Evolutionary conservation across 2,888 invertebrate genomes (phyloP).

Genomic region (Baronia brevicornis): DNA sequence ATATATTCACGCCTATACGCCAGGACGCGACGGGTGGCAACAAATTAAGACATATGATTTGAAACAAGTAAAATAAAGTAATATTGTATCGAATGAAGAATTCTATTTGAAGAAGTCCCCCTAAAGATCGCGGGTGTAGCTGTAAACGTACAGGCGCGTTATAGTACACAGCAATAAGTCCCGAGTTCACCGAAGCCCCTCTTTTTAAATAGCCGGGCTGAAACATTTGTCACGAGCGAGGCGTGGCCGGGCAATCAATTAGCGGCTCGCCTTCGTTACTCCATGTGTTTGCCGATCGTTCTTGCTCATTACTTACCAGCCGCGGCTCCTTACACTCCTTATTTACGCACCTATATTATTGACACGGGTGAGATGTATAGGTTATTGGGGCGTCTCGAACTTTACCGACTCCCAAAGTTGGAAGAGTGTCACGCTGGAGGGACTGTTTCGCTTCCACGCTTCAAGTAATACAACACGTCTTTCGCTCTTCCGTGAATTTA

Average conservation of each 20-base stretch:
- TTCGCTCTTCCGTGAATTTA: no score
- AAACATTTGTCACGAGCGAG: conserved; percentile 24
- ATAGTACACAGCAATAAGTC: conserved; percentile 1
- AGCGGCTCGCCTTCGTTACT: conserved; percentile 50
- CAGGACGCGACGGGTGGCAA: no score
- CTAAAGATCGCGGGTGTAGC: no score
- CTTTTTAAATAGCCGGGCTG: conserved; percentile 10
- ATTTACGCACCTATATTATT: conserved; percentile 24
- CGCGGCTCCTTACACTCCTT: conserved; percentile 36
- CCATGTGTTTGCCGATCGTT: conserved; percentile 59
- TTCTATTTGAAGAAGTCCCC: no score
- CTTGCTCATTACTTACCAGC: conserved; percentile 67
- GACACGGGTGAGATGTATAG: conserved; percentile 27
- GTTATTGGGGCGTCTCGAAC: conserved; percentile 16
- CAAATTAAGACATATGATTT: no score
- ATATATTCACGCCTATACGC: no score
- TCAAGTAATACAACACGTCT: no score
- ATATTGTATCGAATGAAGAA: no score
- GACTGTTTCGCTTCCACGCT: no score
- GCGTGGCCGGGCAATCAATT: conserved; percentile 64
- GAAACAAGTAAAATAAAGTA: no score
- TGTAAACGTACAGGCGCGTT: no score
- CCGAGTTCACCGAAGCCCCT: neutral
- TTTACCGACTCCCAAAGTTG: conserved; percentile 7
- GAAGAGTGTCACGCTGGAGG: no score